A percentile compares a stretch with the other conserved stretches of the same genome.
These are phyloP conservation scores for Pluvialis apricaria DNA, from an alignment of 2,113 vertebrate species.

Conservation along the genomic window DNA sequence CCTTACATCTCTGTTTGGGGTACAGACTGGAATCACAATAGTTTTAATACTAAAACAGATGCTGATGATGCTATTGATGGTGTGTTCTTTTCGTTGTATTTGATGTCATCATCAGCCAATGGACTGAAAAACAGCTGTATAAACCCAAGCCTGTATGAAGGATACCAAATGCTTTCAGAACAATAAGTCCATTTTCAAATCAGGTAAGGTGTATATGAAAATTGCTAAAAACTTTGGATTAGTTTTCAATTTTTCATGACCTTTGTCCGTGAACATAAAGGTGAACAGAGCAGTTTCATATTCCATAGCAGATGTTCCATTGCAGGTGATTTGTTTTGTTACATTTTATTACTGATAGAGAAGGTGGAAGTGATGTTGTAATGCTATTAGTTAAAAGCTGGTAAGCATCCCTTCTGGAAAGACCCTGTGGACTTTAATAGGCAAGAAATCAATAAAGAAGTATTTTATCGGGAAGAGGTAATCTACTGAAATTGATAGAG, in stretches of 20 bases:
- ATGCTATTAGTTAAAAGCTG: slow-evolving; percentile 23
- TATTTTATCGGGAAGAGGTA: slow-evolving; percentile 6
- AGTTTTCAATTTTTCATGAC: background rate
- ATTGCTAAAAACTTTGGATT: background rate
- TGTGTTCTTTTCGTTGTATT: background rate
- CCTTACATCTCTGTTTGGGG: background rate
- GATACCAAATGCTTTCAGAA: background rate
- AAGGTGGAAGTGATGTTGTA: background rate
- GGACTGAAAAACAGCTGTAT: background rate
- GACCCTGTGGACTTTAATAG: background rate
- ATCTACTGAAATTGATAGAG: slow-evolving; percentile 3
- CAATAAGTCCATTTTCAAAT: background rate
- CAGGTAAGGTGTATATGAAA: background rate
- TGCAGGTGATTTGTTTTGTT: background rate
- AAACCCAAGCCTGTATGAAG: background rate
- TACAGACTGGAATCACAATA: background rate
- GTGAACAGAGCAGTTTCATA: background rate
- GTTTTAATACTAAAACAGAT: background rate
- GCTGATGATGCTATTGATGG: background rate
- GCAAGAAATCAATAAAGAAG: slow-evolving; percentile 26
- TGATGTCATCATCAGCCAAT: background rate
- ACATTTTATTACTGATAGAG: background rate
- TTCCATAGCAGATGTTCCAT: background rate
- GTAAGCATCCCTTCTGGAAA: background rate
- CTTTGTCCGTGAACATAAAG: background rate